Percentiles rank a stretch among this genome's conserved stretches.
These are phyloP conservation scores for Sphinx pinastri DNA, from an alignment of 2,888 invertebrate species.

Conservation along the genomic window DNA sequence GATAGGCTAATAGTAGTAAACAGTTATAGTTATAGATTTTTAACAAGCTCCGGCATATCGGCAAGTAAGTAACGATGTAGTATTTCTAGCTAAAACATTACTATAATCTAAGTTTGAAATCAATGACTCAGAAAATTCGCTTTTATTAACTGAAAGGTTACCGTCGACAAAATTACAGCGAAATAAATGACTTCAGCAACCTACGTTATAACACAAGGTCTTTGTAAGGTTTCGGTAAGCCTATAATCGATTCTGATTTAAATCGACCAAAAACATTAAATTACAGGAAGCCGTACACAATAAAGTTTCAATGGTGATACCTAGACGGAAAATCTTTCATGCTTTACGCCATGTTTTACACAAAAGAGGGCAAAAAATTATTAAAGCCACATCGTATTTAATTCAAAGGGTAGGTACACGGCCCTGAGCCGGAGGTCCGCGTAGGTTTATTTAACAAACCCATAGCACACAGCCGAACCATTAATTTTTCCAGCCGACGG, in stretches of 20 bases:
- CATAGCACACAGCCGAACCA: conserved; percentile 58
- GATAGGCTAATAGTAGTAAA: too few species aligned
- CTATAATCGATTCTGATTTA: conserved; percentile 23
- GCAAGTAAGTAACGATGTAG: background rate
- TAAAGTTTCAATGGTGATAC: conserved; percentile 26
- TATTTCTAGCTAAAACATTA: background rate
- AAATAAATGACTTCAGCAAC: conserved; percentile 15
- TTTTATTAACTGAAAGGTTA: conserved; percentile 1
- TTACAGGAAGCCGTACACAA: conserved; percentile 24
- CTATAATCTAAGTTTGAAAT: background rate
- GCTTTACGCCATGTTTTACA: conserved; percentile 27
- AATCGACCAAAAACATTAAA: conserved; percentile 27
- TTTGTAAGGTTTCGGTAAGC: conserved; percentile 20
- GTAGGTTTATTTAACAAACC: conserved; percentile 38
- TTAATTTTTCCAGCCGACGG: conserved; percentile 65
- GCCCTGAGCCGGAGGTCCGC: conserved; percentile 19
- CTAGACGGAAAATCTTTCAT: conserved; percentile 25
- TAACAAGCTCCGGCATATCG: too few species aligned
- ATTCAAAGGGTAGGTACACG: conserved; percentile 46
- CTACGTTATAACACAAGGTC: conserved; percentile 13
- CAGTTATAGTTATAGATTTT: too few species aligned
- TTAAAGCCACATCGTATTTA: conserved; percentile 45
- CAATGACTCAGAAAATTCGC: background rate
- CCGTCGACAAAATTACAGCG: conserved; percentile 14
- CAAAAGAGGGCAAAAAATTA: conserved; percentile 38